Evolutionary conservation across 2,888 invertebrate genomes (phyloP), one percentile per base, ranked within the genome.

Genomic region (Megaustenia siamemsis): DNA sequence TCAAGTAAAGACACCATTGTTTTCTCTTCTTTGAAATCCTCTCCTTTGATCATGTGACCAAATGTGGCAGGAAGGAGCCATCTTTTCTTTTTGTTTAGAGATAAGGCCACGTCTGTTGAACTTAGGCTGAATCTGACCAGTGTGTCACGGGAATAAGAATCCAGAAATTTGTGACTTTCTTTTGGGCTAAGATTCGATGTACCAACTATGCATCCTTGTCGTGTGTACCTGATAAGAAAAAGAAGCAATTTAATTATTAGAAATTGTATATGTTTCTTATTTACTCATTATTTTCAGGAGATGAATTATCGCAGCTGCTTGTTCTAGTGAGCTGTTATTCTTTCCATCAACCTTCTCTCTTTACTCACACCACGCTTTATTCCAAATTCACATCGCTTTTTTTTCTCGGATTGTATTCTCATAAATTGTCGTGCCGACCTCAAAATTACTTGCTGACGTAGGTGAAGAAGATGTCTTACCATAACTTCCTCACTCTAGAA

Each of bases 51-150:
- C 28, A 88, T 86, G 28, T 88, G 81, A 73, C 88, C 88, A 0
- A 92, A 69, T 3, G 86, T 77, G 0, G 87, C 82, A 3, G 92
- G 91, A 0, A 92, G 79, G 6, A 75, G 76, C 92, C 92, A 92
- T 77, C 92, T 77, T 10, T 88, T 85, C 79, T 89, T 90, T 78
- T 92, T 92, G 86, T 90, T 92, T 24, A 92, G 85, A 0, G 92
- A 92, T 66, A 90, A 89, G 0, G 81, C 82, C 21, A 91, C 88
- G 35, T 88, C 79, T 35, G 78, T 78, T 28, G 66, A 66, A 21
- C 45, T 38, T 18, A 83, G 43, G 8, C 78, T 78, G 15, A 68
- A 77, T 18, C 40, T 60, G 32, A 78, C 24, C 0, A 78, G n/a
- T 4, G 15, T 35, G 32, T 78, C 78, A 12, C 71, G 60, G 15